Percentiles rank a stretch among this genome's conserved stretches.
Evolutionary conservation across 2,888 invertebrate genomes (phyloP).

Genomic region (Caenorhabditis uteleia): DNA sequence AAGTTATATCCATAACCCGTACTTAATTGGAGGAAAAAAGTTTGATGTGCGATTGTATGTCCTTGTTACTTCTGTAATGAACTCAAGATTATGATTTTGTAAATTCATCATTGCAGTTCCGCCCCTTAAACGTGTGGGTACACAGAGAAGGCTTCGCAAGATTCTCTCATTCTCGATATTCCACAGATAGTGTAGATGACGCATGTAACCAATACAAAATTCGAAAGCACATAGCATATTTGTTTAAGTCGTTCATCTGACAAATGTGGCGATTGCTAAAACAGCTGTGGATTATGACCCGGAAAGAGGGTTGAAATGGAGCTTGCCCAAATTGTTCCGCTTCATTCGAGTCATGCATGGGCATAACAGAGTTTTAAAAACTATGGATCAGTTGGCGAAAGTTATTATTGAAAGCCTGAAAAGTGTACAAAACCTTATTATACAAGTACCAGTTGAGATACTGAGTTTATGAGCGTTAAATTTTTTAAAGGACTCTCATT

Average conservation of each 20-base stretch:
- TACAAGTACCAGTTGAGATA: too few species aligned
- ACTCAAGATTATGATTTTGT: not conserved
- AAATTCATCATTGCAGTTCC: conserved; percentile 75
- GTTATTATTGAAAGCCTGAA: conserved; percentile 59
- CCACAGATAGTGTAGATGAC: conserved; percentile 75
- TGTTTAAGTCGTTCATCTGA: conserved; percentile 61
- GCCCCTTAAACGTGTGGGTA: conserved; percentile 86
- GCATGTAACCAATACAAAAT: too few species aligned
- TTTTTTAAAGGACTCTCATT: conserved; percentile 73
- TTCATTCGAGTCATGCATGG: conserved; percentile 75
- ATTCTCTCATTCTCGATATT: conserved; percentile 75
- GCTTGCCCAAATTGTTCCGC: conserved; percentile 73
- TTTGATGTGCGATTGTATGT: conserved; percentile 77
- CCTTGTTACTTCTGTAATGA: conserved; percentile 73
- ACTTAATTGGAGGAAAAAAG: conserved; percentile 76
- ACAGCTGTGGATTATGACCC: conserved; percentile 74
- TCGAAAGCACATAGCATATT: not conserved
- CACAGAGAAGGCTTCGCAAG: conserved; percentile 79
- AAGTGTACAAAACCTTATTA: conserved; percentile 59
- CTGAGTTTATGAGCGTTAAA: too few species aligned
- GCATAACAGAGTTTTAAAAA: conserved; percentile 67
- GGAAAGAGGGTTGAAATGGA: conserved; percentile 76
- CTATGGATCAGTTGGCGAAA: conserved; percentile 50
- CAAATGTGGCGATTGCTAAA: conserved; percentile 84
- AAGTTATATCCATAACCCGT: conserved; percentile 75